Evolutionary conservation across 2,888 invertebrate genomes (phyloP), one percentile per base, ranked within the genome.

Genomic region (Scaptomyza flava): DNA sequence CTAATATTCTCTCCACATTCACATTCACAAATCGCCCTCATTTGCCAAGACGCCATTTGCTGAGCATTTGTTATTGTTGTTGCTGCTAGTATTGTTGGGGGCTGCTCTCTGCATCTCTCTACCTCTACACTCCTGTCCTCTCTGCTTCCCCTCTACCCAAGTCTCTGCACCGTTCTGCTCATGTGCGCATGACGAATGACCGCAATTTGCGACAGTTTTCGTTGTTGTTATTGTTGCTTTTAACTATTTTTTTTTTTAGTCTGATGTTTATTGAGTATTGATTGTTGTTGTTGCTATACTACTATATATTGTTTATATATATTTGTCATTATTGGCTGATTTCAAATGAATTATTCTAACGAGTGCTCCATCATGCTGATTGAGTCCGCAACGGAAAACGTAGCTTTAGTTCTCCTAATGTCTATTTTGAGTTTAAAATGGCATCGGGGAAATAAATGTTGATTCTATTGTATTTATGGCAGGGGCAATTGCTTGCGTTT

Each of bases 111-210:
- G 53, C 30, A 38, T 14, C 54, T 14, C 54, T 53, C 14, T 5
- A 3, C 11, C 47, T 17, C n/a, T 41, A 20, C 27, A 20, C 27
- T 8, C 33, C 1, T 47, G 12, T 30, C 7, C 33, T 0, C 42
- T 34, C 42, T 20, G 46, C 7, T 41, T 56, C 52, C 51, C 66
- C 31, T 64, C 53, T 63, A 63, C 14, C 51, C 20, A 71, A 70
- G 61, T 56, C 50, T 53, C 65, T 72, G 71, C n/a, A n/a, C 63
- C 84, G 86, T 88, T 87, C 77, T 89, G 90, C 81, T 90, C 69
- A 88, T 87, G 82, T 90, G 91, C 90, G 90, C 90, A 90, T 90
- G 90, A 90, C 90, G 90, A 91, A 91, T 90, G 90, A 89, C 91
- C 91, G 91, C 89, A 89, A 89, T 90, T 89, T 89, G 83, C 86